A percentile compares a stretch with the other conserved stretches of the same genome.
These are phyloP conservation scores for Condylura cristata DNA, from an alignment of 2,113 vertebrate genomes.

Conservation along the genomic window DNA sequence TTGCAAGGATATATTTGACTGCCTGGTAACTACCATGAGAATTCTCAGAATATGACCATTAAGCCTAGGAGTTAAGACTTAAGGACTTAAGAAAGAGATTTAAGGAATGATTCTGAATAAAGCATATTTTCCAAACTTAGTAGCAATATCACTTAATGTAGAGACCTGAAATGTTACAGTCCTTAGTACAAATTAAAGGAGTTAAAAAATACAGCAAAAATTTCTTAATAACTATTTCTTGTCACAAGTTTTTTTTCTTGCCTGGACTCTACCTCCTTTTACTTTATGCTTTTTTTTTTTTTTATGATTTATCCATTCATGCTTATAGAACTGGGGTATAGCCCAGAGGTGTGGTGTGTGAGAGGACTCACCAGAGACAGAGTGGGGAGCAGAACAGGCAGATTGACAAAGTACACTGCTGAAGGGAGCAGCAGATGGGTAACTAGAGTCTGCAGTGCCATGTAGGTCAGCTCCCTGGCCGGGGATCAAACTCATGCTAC, in stretches of 20 bases:
- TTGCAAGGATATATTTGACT: background rate
- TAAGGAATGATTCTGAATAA: background rate
- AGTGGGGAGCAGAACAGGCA: too few relatives aligned
- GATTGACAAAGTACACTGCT: too few relatives aligned
- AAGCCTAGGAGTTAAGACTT: background rate
- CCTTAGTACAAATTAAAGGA: background rate
- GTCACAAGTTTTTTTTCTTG: background rate
- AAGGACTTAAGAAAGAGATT: background rate
- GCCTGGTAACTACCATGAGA: background rate
- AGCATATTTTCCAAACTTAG: background rate
- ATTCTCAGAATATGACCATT: background rate
- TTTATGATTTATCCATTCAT: too few relatives aligned
- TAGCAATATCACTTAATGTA: background rate
- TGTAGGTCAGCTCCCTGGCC: too few relatives aligned
- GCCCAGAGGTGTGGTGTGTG: too few relatives aligned
- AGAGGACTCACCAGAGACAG: too few relatives aligned
- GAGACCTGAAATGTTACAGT: background rate
- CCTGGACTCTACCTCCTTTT: background rate
- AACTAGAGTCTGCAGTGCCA: too few relatives aligned
- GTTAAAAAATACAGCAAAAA: background rate
- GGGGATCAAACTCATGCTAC: too few relatives aligned
- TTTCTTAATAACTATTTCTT: background rate
- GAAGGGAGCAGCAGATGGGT: too few relatives aligned
- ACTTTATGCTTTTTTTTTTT: background rate
- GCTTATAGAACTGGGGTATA: too few relatives aligned